Conservation (phyloP, 2,797 vertebrate species). For the Poeciliopsis infans region DNA sequence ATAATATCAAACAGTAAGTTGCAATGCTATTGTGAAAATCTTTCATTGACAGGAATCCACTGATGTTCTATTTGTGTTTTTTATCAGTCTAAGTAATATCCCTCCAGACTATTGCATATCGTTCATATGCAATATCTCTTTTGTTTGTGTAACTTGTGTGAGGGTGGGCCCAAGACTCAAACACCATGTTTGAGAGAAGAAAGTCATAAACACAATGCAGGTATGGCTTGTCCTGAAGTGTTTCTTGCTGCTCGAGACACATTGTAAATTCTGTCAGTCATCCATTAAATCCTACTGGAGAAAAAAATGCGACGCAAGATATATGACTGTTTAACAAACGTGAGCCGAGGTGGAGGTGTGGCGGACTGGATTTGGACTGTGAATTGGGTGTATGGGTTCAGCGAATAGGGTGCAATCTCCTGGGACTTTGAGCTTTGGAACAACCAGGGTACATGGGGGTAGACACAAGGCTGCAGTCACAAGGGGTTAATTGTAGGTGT, state of each 20-base stretch:
- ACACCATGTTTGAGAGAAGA: constrained; percentile 33
- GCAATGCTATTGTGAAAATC: constrained; percentile 56
- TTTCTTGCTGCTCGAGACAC: constrained; percentile 66
- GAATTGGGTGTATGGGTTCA: constrained; percentile 63
- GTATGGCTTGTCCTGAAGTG: constrained; percentile 68
- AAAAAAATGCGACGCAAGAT: constrained; percentile 76
- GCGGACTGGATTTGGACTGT: constrained; percentile 50
- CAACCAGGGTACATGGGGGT: constrained; percentile 52
- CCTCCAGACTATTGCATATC: too few species aligned
- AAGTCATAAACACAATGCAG: constrained; percentile 52
- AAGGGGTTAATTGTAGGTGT: constrained; percentile 84
- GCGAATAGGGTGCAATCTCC: constrained; percentile 50
- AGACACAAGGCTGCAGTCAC: constrained; percentile 80
- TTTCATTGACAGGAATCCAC: constrained; percentile 26
- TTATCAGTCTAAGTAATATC: constrained; percentile 39
- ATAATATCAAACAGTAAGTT: constrained; percentile 60
- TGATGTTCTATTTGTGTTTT: constrained; percentile 32
- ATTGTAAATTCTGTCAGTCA: constrained; percentile 79
- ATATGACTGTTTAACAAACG: constrained; percentile 73
- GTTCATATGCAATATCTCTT: constrained; percentile 33
- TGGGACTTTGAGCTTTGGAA: constrained; percentile 41
- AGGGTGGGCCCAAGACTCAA: constrained; percentile 35
- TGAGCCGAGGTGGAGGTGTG: constrained; percentile 59
- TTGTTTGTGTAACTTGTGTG: constrained; percentile 15
- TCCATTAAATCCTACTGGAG: constrained; percentile 78